phyloP scores from a whole-genome alignment of 1,140 invertebrate species.

The Ectropis grisescens region DNA sequence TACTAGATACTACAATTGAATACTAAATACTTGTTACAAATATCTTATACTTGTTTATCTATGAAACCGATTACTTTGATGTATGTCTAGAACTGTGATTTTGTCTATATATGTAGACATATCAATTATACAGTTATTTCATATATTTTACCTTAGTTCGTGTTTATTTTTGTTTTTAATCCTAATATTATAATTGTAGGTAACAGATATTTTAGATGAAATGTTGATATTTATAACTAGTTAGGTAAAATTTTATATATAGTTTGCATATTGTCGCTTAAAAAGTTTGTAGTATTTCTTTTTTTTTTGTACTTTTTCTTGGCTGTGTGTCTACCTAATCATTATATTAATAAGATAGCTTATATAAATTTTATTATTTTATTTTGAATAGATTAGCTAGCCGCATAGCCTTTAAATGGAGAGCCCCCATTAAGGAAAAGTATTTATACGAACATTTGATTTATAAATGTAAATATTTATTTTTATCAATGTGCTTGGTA shows the following conservation, averaged over 20 bases:
- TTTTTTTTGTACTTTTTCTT: too few species aligned
- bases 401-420: constrained; percentile 33
- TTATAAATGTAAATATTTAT: constrained; percentile 8
- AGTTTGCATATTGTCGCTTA: neutral
- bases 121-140: neutral
- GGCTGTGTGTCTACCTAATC: constrained; percentile 19
- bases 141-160: neutral
- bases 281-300: constrained; percentile 3
- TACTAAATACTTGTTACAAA: constrained; percentile 15
- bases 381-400: constrained; percentile 25
- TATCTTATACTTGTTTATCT: too few species aligned
- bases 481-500: too few species aligned
- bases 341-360: constrained; percentile 2
- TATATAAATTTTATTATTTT: constrained; percentile 10
- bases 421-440: constrained; percentile 58
- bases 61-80: constrained; percentile 3
- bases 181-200: neutral
- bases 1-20: too few species aligned
- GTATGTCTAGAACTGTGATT: constrained; percentile 1
- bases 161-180: too few species aligned
- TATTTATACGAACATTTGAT: constrained; percentile 15
- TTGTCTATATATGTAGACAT: neutral
- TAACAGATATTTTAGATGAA: neutral
- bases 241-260: constrained; percentile 1
- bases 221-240: neutral